Base-by-base conservation (phyloP, 1,140 invertebrate species). In the Atta cephalotes region DNA sequence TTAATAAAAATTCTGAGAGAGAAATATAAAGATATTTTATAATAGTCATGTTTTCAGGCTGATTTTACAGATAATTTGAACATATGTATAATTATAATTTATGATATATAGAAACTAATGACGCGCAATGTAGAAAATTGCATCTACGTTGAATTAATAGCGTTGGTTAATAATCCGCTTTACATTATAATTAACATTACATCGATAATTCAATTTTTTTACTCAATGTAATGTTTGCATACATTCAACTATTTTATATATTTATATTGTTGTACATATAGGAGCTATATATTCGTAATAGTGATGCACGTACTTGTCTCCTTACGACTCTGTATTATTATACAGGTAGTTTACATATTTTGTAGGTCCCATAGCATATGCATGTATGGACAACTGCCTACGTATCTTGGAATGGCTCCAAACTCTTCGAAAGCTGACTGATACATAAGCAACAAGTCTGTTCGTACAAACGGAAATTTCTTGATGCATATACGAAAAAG, bases 361-460 rank as follows among this genome's bases (percentile, higher is more conserved):
- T 21, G 3, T 16, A 63, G 71, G 7, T 72, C 39, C 1, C 53
- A 31, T 53, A 25, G 31, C 14, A 82, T 45, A 71, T 21, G 51
- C 14, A 56, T 53, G 35, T 82, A 72, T 53, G 21, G 25, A 56
- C 39, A 74, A 49, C 39, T 74, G 71, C 79, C 68, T 76, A 65
- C 25, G 4, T 77, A 66, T 10, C 45, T 90, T 93, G 93, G 93
- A 93, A 86, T 76, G 74, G 62, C 87, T 93, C 93, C 93, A 93
- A 87, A 49, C 56, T 74, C 70, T 87, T 35, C 78, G 70, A 76
- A 84, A 87, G 78, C 60, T 71, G 31, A 60, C 71, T 88, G 81
- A 82, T 89, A 89, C 85, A 88, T 92, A 90, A 92, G 91, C 92
- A 93, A 93, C 93, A 93, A 93, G 93, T 93, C 88, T 62, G 35